A percentile compares a stretch with the other conserved stretches of the same genome.
Evolutionary conservation across 2,888 invertebrate genomes (phyloP).

Genomic region (Uloborus plumipes): DNA sequence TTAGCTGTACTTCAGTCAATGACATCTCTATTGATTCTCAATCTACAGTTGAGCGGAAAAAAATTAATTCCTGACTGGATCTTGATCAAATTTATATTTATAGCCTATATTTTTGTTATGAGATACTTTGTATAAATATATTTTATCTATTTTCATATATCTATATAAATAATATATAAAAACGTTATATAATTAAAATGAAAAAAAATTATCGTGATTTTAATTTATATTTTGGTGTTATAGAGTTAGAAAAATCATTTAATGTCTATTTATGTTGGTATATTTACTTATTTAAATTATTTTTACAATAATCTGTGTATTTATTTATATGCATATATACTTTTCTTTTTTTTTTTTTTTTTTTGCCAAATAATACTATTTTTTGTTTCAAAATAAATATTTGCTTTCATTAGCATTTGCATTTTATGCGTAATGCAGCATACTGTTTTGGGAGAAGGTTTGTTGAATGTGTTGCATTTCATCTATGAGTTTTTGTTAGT

Average conservation of each 20-base stretch:
- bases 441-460: too few relatives aligned
- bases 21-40: constrained; percentile 39
- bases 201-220: constrained; percentile 47
- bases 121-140: constrained; percentile 58
- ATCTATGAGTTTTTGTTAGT: too few relatives aligned
- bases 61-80: constrained; percentile 37
- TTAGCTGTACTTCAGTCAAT: constrained; percentile 40
- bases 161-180: constrained; percentile 57
- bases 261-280: too few relatives aligned
- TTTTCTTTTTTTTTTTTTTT: too few relatives aligned
- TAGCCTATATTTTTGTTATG: constrained; percentile 54
- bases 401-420: too few relatives aligned
- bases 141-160: constrained; percentile 59
- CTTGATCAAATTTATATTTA: constrained; percentile 63
- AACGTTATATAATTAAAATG: constrained; percentile 21
- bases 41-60: constrained; percentile 27
- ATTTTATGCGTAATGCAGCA: too few relatives aligned
- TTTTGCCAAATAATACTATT: too few relatives aligned
- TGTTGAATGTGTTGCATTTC: too few relatives aligned
- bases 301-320: constrained; percentile 1
- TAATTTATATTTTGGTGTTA: constrained; percentile 57
- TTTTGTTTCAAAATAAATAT: too few relatives aligned
- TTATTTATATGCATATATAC: too few relatives aligned
- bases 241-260: constrained; percentile 16
- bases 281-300: constrained; percentile 10